These are phyloP conservation scores for Drosophila subpulchrella DNA, from an alignment of 1,140 invertebrate genomes.

Conservation along the genomic window DNA sequence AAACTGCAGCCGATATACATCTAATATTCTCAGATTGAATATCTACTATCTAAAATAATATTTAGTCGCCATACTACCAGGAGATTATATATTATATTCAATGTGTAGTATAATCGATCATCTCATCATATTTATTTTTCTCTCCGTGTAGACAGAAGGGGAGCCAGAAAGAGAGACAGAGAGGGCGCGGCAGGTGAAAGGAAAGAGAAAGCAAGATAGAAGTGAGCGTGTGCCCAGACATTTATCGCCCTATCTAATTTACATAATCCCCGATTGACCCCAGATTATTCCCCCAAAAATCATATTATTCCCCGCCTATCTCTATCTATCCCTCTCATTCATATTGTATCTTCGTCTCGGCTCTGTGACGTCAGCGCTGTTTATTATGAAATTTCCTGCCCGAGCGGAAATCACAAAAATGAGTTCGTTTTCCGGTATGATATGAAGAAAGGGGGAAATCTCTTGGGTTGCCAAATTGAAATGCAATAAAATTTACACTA, in stretches of 20 bases:
- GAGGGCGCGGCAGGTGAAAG: neutral
- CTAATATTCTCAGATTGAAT: no score
- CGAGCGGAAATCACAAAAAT: constrained; percentile 77
- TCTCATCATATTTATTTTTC: neutral
- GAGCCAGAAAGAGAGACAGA: constrained; percentile 5
- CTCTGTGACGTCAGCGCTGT: constrained; percentile 42
- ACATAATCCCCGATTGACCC: constrained; percentile 30
- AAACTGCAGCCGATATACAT: no score
- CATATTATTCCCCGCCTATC: neutral
- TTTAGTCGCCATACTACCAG: no score
- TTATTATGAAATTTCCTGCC: constrained; percentile 76
- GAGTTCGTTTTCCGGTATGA: constrained; percentile 72
- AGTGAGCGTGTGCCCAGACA: constrained; percentile 22
- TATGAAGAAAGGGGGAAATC: constrained; percentile 59
- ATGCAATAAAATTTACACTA: constrained; percentile 78
- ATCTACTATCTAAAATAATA: no score
- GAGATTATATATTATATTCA: no score
- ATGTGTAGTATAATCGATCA: no score
- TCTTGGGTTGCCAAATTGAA: constrained; percentile 69
- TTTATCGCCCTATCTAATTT: constrained; percentile 28
- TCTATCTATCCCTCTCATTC: neutral
- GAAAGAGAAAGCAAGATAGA: constrained; percentile 5
- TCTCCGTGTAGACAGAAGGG: neutral
- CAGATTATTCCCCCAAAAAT: neutral
- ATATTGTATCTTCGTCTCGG: neutral